Percentiles rank a stretch among this genome's conserved stretches.
These are phyloP conservation scores for Phrixothrix hirtus DNA, from an alignment of 2,888 invertebrate genomes.

Conservation along the genomic window DNA sequence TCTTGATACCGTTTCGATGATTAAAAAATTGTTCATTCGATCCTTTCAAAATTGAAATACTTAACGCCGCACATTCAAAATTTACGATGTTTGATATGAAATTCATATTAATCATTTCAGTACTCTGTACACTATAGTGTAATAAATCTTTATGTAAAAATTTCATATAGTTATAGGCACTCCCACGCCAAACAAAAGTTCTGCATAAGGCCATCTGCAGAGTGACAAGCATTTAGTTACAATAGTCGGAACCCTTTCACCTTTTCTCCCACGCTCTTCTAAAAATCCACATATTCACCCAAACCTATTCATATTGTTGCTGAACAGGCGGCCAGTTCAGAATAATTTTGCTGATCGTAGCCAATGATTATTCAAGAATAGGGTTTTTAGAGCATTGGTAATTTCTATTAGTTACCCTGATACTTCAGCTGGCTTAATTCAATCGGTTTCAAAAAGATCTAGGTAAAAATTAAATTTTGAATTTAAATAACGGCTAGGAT, in stretches of 20 bases:
- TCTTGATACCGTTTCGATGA: no score
- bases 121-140: no score
- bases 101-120: no score
- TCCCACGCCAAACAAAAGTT: constrained; percentile 32
- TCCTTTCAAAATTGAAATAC: no score
- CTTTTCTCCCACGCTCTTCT: constrained; percentile 32
- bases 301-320: constrained; percentile 17
- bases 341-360: constrained; percentile 19
- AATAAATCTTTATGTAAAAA: no score
- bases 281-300: constrained; percentile 31
- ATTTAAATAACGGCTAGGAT: no score
- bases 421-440: constrained; percentile 11
- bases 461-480: no score
- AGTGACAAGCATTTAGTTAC: constrained; percentile 32
- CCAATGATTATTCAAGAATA: constrained; percentile 21
- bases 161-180: constrained; percentile 1
- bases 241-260: constrained; percentile 31
- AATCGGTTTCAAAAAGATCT: no score
- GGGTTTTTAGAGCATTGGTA: constrained; percentile 17
- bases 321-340: constrained; percentile 10
- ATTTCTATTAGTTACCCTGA: constrained; percentile 4
- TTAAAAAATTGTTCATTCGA: no score
- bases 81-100: no score
- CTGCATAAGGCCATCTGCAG: constrained; percentile 30
- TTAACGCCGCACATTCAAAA: no score